These are phyloP conservation scores for Philereme vetulata DNA, from an alignment of 2,888 invertebrate species.

Conservation along the genomic window DNA sequence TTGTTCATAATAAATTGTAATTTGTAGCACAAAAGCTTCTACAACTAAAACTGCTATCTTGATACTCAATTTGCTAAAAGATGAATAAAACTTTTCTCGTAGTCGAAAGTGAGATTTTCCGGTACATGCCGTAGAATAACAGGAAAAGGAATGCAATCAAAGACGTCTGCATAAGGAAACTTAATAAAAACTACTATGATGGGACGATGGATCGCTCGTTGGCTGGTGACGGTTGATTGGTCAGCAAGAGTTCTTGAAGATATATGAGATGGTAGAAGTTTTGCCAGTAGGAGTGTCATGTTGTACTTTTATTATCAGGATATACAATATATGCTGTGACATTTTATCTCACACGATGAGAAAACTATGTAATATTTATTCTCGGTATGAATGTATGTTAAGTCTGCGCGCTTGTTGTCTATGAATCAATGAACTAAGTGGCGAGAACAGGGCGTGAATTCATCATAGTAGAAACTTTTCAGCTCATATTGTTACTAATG, in stretches of 20 bases:
- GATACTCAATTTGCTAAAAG: slow-evolving; percentile 23
- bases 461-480: too few relatives aligned
- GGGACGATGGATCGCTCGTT: slow-evolving; percentile 13
- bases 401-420: too few relatives aligned
- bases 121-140: slow-evolving; percentile 13
- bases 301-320: too few relatives aligned
- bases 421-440: too few relatives aligned
- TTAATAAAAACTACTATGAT: slow-evolving; percentile 13
- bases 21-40: neutral
- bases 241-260: slow-evolving; percentile 14
- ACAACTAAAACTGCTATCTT: neutral
- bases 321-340: too few relatives aligned
- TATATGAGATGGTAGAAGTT: slow-evolving; percentile 4
- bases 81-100: slow-evolving; percentile 21
- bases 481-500: too few relatives aligned
- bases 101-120: slow-evolving; percentile 19
- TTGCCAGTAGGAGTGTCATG: neutral
- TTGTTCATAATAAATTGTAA: neutral
- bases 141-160: slow-evolving; percentile 20
- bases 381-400: too few relatives aligned
- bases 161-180: slow-evolving; percentile 12
- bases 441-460: too few relatives aligned
- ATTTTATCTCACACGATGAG: too few relatives aligned
- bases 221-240: slow-evolving; percentile 16
- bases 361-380: too few relatives aligned